Percentiles rank a stretch among this genome's conserved stretches.
phyloP scores from a whole-genome alignment of 2,113 vertebrate species.

The Nibea albiflora region DNA sequence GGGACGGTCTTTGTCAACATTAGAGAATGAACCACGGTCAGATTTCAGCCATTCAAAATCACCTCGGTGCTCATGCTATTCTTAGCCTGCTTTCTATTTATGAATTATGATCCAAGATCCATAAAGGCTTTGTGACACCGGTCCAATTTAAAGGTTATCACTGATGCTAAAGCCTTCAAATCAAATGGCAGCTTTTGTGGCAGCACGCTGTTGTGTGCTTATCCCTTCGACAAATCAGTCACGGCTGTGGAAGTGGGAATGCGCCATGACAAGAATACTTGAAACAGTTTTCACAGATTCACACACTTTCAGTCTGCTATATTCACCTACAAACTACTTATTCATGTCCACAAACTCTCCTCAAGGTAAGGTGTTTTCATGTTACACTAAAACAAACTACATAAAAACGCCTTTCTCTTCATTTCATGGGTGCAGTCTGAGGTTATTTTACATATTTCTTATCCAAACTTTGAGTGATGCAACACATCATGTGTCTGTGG shows the following conservation, averaged over 20 bases:
- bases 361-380: background rate
- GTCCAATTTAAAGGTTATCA: background rate
- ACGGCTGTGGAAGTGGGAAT: background rate
- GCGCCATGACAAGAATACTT: background rate
- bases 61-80: background rate
- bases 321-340: background rate
- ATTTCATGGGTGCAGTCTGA: background rate
- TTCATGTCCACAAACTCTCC: background rate
- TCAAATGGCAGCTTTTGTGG: background rate
- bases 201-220: too few species aligned
- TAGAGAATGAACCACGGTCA: background rate
- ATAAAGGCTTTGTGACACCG: background rate
- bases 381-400: background rate
- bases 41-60: constrained; percentile 1
- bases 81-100: background rate
- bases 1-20: too few species aligned
- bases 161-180: background rate
- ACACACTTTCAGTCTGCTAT: background rate
- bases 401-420: background rate
- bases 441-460: background rate
- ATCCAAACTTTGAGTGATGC: background rate
- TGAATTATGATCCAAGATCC: too few species aligned
- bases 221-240: background rate
- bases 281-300: constrained; percentile 1
- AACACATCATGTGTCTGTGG: constrained; percentile 6